These are phyloP conservation scores for Bombus soroeensis DNA, from an alignment of 1,140 invertebrate species.

Conservation along the genomic window DNA sequence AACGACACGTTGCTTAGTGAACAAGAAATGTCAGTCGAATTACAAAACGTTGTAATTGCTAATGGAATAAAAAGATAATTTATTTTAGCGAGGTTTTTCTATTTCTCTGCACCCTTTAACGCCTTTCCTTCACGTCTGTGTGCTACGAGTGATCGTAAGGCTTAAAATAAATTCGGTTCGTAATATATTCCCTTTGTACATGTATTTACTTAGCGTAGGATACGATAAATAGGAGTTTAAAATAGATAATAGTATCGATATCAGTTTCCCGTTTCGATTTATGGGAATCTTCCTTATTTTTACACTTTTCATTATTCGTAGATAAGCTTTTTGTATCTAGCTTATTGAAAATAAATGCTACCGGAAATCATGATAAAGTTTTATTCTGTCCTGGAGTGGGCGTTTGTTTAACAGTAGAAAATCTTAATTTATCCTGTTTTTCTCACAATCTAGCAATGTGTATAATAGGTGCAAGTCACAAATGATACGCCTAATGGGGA, in stretches of 20 bases:
- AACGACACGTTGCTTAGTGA: slow-evolving; percentile 61
- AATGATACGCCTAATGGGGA: slow-evolving; percentile 71
- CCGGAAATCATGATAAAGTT: background rate
- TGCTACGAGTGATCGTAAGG: slow-evolving; percentile 5
- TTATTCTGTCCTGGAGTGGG: background rate
- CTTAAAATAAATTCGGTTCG: slow-evolving; percentile 16
- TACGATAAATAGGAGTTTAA: background rate
- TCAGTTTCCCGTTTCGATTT: background rate
- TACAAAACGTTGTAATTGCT: slow-evolving; percentile 73
- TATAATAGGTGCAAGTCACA: slow-evolving; percentile 43
- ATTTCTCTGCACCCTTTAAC: slow-evolving; percentile 67
- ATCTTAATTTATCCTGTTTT: slow-evolving; percentile 17
- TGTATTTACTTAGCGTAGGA: slow-evolving; percentile 12
- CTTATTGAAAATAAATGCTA: background rate
- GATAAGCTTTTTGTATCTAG: background rate
- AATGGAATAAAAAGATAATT: slow-evolving; percentile 74
- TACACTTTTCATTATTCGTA: background rate
- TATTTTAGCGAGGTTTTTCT: slow-evolving; percentile 73
- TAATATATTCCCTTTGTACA: background rate
- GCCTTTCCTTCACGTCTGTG: slow-evolving; percentile 63
- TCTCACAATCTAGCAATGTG: slow-evolving; percentile 30
- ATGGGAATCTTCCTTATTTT: background rate
- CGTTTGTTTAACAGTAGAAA: slow-evolving; percentile 1
- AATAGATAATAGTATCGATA: background rate
- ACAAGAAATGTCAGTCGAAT: slow-evolving; percentile 62